Evolutionary conservation across 1,140 invertebrate genomes (phyloP).

Genomic region (Leptestheria dahalacensis): DNA sequence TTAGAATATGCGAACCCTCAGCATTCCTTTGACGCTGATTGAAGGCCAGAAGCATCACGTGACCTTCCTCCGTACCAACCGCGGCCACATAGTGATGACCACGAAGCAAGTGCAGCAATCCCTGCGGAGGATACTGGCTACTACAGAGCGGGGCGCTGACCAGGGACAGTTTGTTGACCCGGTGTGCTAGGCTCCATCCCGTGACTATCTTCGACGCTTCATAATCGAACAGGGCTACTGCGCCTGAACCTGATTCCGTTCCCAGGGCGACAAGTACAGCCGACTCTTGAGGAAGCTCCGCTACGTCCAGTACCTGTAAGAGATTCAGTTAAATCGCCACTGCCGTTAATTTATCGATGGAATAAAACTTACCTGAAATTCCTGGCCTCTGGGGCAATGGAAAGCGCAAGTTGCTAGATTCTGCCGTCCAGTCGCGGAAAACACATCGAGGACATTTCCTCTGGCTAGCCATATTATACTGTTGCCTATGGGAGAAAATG

Average conservation of each 20-base stretch:
- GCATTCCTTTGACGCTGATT: neutral
- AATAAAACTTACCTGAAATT: neutral
- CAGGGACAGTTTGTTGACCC: neutral
- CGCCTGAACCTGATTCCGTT: neutral
- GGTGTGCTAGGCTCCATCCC: neutral
- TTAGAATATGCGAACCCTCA: neutral
- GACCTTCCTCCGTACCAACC: constrained; percentile 10
- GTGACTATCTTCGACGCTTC: neutral
- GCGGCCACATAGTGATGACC: constrained; percentile 1
- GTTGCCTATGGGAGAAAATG: too few species aligned
- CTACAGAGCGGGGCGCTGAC: constrained; percentile 3
- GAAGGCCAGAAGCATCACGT: constrained; percentile 9
- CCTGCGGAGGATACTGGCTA: neutral
- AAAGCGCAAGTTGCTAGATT: neutral
- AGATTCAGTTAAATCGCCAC: neutral
- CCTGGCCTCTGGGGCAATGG: neutral
- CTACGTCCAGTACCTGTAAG: neutral
- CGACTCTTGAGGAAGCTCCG: neutral
- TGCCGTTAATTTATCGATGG: neutral
- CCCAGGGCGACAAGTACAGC: neutral
- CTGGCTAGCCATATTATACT: constrained; percentile 1
- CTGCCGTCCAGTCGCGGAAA: neutral
- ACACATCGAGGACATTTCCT: neutral
- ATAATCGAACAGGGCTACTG: constrained; percentile 5
- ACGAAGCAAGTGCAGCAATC: constrained; percentile 1